These are phyloP conservation scores for Cephalophus harveyi DNA, from an alignment of 2,113 vertebrate species.

Conservation along the genomic window DNA sequence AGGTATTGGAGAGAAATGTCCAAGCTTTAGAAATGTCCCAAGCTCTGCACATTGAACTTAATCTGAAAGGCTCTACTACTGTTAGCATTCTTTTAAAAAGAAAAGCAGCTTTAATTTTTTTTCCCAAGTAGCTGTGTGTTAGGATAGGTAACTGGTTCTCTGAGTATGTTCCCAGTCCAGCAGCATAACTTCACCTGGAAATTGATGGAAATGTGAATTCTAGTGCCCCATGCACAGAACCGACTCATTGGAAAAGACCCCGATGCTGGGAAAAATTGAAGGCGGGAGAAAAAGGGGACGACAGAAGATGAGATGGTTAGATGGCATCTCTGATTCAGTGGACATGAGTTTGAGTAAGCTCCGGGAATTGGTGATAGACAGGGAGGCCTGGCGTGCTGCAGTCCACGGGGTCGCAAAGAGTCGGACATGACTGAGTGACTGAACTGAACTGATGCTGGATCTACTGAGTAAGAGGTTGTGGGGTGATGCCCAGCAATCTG, in stretches of 20 bases:
- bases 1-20: not conserved
- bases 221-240: not conserved
- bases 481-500: not conserved
- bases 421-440: not conserved
- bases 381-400: too few species aligned
- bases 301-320: not conserved
- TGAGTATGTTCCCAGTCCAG: not conserved
- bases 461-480: not conserved
- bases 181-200: not conserved
- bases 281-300: too few species aligned
- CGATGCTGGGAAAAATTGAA: not conserved
- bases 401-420: not conserved
- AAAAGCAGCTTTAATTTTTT: not conserved
- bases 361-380: too few species aligned
- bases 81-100: constrained; percentile 31
- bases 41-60: constrained; percentile 9
- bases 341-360: not conserved
- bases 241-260: not conserved
- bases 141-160: not conserved
- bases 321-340: not conserved
- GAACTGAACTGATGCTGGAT: not conserved
- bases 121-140: not conserved
- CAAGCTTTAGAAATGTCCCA: constrained; percentile 28
- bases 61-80: not conserved
- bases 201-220: not conserved